phyloP scores from a whole-genome alignment of 1,140 invertebrate genomes.

The Drosophila kikkawai region DNA sequence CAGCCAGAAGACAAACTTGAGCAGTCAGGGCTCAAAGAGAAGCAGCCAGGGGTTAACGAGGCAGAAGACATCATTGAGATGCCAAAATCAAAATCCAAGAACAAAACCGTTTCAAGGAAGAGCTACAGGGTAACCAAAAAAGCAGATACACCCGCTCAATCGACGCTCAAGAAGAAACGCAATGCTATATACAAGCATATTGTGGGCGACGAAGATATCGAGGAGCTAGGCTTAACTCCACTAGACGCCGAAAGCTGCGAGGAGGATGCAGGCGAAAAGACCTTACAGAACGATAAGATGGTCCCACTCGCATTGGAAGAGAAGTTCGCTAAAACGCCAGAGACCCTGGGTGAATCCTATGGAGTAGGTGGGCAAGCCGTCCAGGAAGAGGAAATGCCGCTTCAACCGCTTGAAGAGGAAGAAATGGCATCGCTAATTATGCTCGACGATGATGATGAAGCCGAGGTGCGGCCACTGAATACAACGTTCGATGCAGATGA shows the following conservation, averaged over 20 bases:
- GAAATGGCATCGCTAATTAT: constrained; percentile 50
- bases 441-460: constrained; percentile 42
- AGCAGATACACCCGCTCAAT: not conserved
- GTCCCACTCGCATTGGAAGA: not conserved
- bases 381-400: not conserved
- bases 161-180: not conserved
- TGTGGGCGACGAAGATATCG: constrained; percentile 21
- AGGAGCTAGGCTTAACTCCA: constrained; percentile 47
- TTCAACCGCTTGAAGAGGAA: constrained; percentile 12
- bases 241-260: constrained; percentile 15
- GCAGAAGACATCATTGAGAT: not conserved
- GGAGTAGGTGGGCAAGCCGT: not conserved
- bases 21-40: too few species aligned
- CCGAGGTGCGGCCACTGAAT: constrained; percentile 22
- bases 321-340: not conserved
- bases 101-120: not conserved
- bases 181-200: not conserved
- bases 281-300: not conserved
- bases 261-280: not conserved
- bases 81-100: not conserved
- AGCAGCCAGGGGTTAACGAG: too few species aligned
- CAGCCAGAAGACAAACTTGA: not conserved
- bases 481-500: constrained; percentile 55
- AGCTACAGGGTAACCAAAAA: not conserved
- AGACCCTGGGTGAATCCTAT: not conserved